Evolutionary conservation across 35 echinoderm and acorn worm species (phyloP).

Genomic region (Eucidaris tribuloides): DNA sequence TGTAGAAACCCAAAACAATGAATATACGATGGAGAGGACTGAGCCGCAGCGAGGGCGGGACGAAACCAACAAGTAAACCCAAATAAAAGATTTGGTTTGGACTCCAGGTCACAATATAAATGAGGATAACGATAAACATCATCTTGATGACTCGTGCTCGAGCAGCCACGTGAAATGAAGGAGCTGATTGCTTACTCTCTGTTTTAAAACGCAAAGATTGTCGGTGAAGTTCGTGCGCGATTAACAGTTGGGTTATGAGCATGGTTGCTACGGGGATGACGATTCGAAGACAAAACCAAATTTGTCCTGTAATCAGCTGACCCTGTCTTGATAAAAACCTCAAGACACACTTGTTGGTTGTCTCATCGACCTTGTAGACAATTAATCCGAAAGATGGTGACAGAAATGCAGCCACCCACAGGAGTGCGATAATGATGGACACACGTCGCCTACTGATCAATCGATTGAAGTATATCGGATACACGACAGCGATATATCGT

Average conservation of each 20-base stretch:
- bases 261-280: background rate
- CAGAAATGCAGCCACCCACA: background rate
- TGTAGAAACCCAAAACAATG: background rate
- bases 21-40: background rate
- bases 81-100: constrained; percentile 31
- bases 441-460: background rate
- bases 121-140: constrained; percentile 16
- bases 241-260: background rate
- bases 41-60: background rate
- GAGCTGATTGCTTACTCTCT: background rate
- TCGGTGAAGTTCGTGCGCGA: background rate
- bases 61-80: background rate
- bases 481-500: background rate
- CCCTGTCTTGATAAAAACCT: background rate
- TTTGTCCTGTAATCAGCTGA: background rate
- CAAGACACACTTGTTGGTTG: background rate
- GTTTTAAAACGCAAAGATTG: background rate
- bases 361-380: background rate
- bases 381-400: background rate
- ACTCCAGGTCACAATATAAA: constrained; percentile 14
- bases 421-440: background rate
- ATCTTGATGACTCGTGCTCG: background rate
- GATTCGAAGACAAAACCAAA: background rate
- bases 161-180: background rate
- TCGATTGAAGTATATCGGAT: background rate